Conservation (phyloP, 2,113 vertebrate genomes). For the Trogon surrucura region DNA sequence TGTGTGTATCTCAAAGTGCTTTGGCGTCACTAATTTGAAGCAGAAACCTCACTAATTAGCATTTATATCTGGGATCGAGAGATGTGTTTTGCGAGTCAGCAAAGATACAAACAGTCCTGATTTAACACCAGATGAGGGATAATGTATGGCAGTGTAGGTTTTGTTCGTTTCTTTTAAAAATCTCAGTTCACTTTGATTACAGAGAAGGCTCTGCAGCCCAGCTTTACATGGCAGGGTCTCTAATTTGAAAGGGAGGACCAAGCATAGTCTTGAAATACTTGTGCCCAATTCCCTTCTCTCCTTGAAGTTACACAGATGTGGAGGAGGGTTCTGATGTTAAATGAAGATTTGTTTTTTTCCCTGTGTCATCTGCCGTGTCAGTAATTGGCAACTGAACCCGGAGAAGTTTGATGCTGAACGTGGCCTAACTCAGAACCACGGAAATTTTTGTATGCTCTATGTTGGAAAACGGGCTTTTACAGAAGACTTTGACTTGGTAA, state of each 20-base stretch:
- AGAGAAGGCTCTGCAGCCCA: background rate
- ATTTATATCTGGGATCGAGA: background rate
- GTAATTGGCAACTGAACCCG: background rate
- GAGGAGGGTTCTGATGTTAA: background rate
- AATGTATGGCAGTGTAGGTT: background rate
- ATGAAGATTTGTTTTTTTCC: background rate
- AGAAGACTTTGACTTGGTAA: background rate
- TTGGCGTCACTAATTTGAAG: background rate
- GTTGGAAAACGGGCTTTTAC: background rate
- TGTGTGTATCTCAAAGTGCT: background rate
- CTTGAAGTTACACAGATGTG: background rate
- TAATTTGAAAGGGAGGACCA: background rate
- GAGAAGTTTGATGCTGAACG: background rate
- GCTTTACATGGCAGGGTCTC: background rate
- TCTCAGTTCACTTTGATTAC: background rate
- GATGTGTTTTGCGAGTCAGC: background rate
- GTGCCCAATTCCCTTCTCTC: background rate
- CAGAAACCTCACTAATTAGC: constrained; percentile 47
- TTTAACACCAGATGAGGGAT: background rate
- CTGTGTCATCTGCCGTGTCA: background rate
- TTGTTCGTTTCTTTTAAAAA: background rate
- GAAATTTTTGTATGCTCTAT: background rate
- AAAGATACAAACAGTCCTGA: background rate
- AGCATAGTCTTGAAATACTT: background rate
- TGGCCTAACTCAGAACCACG: background rate